Evolutionary conservation across 2,888 invertebrate genomes (phyloP), one percentile per base, ranked within the genome.

Genomic region (Cryptocephalus moraei): DNA sequence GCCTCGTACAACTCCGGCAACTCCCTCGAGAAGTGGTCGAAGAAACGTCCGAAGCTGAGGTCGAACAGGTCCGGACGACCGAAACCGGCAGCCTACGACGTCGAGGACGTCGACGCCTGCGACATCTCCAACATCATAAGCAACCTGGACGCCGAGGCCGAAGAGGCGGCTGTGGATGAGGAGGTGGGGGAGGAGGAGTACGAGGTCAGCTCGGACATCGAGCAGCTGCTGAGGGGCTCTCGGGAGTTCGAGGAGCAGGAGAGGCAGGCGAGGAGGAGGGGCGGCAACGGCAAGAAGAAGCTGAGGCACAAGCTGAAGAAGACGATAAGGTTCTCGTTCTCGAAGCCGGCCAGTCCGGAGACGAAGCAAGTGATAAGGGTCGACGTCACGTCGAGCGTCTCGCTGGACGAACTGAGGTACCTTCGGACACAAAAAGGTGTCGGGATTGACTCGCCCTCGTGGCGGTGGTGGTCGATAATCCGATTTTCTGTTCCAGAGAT

Each of bases 341-440:
- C 69, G 6, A 67, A 63, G 47, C 65, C 68, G 1, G 60, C 64
- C 4, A 70, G 68, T 57, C 70, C 70, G 4, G 62, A 67, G 51
- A 70, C 69, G 0, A 63, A 66, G 48, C 68, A 70, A 57, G 58
- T 70, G 9, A 70, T 70, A 42, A 57, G 70, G 44, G 69, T 70
- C 9, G 70, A 70, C 51, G 66, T 70, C 12, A 67, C 65, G 14
- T 69, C 70, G 14, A 69, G 60, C 53, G 59, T 64, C 47, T 63
- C 66, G 4, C 44, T 59, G 32, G 65, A 64, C 13, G 59, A 42
- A 9, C 13, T 40, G 40, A 40, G 11, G 6, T 10, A 40, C 10
- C 22, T 31, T 3, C 22, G 12, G 12, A 10, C n/a, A 40, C 31
- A 9, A 22, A 40, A 40, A 10, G 13, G 40, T 40, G 10, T 31